Conservation (phyloP, 1,140 invertebrate species). For the Zaprionus taronus region DNA sequence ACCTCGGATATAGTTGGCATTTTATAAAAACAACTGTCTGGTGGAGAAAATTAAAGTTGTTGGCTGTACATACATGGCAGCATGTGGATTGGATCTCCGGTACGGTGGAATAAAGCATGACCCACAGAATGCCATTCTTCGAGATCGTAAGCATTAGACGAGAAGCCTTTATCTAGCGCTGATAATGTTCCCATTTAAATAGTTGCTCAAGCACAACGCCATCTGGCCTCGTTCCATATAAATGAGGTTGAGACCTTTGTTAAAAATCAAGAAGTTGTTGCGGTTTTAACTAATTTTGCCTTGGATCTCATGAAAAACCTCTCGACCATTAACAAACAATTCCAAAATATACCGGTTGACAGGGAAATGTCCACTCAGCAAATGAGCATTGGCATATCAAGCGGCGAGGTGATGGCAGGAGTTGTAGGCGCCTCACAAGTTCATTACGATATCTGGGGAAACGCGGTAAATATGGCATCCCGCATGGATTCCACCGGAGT, state of each 20-base stretch:
- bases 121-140: background rate
- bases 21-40: conserved; percentile 45
- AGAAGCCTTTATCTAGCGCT: too few species aligned
- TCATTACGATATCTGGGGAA: conserved; percentile 94
- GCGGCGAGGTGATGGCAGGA: conserved; percentile 94
- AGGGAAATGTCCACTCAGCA: background rate
- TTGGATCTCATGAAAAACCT: conserved; percentile 61
- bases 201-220: background rate
- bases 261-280: conserved; percentile 53
- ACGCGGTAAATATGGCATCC: conserved; percentile 97
- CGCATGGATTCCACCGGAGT: conserved; percentile 94
- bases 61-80: conserved; percentile 97
- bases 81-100: conserved; percentile 90
- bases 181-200: too few species aligned
- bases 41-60: conserved; percentile 96
- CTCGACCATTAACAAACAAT: conserved; percentile 32
- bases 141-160: conserved; percentile 13
- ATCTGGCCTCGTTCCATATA: background rate
- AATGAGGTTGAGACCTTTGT: background rate
- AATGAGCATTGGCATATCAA: conserved; percentile 87
- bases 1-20: background rate
- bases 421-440: conserved; percentile 95
- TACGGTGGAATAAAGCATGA: background rate
- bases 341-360: conserved; percentile 13
- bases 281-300: conserved; percentile 55